Conservation (phyloP, 2,888 invertebrate species). For the Celastrina argiolus region DNA sequence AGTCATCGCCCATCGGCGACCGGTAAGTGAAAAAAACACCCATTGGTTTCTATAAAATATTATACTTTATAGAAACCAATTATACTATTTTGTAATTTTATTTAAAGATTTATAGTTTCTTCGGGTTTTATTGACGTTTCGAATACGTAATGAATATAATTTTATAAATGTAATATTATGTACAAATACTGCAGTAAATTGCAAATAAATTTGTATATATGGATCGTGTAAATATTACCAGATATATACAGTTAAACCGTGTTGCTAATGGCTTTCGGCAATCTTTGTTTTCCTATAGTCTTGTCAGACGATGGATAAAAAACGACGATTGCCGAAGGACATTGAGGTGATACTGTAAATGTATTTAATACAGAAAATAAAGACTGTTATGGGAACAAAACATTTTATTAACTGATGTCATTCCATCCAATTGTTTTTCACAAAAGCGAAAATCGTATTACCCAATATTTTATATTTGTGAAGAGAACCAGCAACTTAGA, state of each 20-base stretch:
- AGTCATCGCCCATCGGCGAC: no score
- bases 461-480: no score
- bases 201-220: slow-evolving; percentile 24
- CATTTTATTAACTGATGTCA: slow-evolving; percentile 38
- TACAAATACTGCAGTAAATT: background rate
- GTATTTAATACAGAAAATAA: slow-evolving; percentile 60
- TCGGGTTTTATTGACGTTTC: background rate
- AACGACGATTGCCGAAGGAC: no score
- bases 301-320: no score
- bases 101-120: background rate
- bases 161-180: background rate
- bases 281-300: no score
- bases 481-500: no score
- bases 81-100: background rate
- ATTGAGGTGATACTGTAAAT: no score
- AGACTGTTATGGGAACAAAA: slow-evolving; percentile 68
- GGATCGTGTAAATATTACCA: slow-evolving; percentile 45
- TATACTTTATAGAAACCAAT: no score
- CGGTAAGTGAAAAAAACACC: no score
- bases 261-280: no score
- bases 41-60: background rate
- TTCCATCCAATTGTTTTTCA: background rate
- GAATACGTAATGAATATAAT: background rate
- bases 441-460: background rate
- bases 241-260: no score